A percentile compares a stretch with the other conserved stretches of the same genome.
Conservation (phyloP, 2,888 invertebrate genomes). For the Timema podura region DNA sequence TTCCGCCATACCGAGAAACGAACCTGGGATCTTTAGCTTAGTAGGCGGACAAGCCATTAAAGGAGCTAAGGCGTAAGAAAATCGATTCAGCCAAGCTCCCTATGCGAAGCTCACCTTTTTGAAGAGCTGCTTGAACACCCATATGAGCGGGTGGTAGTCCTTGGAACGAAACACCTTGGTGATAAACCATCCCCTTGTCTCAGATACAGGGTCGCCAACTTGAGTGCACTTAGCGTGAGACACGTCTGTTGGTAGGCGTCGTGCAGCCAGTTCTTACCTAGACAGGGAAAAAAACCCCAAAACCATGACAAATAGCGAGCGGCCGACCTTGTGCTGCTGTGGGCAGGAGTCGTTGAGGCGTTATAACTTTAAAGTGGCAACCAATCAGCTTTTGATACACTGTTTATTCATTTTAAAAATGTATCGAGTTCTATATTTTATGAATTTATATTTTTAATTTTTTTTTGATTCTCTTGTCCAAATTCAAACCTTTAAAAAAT, state of each 20-base stretch:
- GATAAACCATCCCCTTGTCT: constrained; percentile 94
- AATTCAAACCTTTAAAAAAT: too few species aligned
- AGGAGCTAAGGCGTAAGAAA: too few species aligned
- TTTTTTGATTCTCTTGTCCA: too few species aligned
- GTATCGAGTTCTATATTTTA: too few species aligned
- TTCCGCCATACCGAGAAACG: too few species aligned
- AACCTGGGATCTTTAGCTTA: too few species aligned
- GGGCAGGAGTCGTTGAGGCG: not conserved
- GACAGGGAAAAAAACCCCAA: constrained; percentile 17
- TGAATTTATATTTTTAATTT: too few species aligned
- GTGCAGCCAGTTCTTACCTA: constrained; percentile 89
- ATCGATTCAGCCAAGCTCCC: too few species aligned
- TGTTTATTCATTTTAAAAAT: too few species aligned
- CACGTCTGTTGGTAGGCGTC: constrained; percentile 95
- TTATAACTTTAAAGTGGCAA: too few species aligned
- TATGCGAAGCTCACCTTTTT: constrained; percentile 57
- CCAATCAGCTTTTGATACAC: too few species aligned
- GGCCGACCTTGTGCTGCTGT: not conserved
- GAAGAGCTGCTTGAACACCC: constrained; percentile 95
- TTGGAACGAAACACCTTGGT: constrained; percentile 98
- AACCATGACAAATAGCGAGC: not conserved
- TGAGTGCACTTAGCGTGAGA: constrained; percentile 87
- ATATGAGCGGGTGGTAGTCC: constrained; percentile 91
- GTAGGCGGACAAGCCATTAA: too few species aligned
- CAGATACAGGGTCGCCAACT: constrained; percentile 85